phyloP scores from a whole-genome alignment of 2,113 vertebrate genomes.

The Cinclus cinclus region DNA sequence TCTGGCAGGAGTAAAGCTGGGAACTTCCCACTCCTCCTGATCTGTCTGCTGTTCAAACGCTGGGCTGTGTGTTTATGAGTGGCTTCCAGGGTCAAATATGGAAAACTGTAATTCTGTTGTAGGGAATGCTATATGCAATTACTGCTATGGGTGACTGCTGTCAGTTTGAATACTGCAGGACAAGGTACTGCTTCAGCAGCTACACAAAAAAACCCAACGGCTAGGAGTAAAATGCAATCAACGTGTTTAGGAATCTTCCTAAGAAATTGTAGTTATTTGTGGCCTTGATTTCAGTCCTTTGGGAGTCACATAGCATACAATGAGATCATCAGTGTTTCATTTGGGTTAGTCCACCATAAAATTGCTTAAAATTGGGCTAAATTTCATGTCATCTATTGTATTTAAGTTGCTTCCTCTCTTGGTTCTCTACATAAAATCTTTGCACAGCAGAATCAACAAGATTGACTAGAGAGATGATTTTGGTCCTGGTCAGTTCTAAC shows the following conservation, averaged over 20 bases:
- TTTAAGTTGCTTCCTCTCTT: background rate
- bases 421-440: background rate
- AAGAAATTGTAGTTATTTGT: background rate
- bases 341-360: background rate
- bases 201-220: fast-evolving
- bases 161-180: background rate
- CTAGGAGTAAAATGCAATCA: background rate
- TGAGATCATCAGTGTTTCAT: background rate
- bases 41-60: fast-evolving
- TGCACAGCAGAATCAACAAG: background rate
- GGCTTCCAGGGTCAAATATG: background rate
- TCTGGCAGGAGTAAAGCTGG: background rate
- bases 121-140: background rate
- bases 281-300: background rate
- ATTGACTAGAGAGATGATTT: background rate
- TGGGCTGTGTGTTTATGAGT: background rate
- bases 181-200: background rate
- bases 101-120: background rate
- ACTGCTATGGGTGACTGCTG: background rate
- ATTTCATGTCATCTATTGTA: background rate
- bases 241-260: background rate
- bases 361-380: background rate
- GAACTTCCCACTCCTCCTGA: background rate
- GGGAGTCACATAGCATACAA: background rate
- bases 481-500: background rate